Evolutionary conservation across 2,797 vertebrate species (phyloP), one percentile per base, ranked within the genome.

Genomic region (Sarcophilus harrisii): DNA sequence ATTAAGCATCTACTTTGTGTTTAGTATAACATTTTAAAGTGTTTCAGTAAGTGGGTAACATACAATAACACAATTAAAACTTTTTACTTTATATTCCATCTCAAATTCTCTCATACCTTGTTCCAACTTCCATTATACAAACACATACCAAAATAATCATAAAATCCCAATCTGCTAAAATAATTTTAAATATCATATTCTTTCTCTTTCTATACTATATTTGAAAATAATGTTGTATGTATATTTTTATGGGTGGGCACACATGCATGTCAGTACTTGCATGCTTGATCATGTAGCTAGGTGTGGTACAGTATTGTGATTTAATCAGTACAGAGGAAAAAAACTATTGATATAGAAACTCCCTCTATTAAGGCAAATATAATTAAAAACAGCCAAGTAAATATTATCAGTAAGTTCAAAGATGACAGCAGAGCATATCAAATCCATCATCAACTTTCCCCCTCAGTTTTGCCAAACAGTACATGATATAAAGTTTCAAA

Each of bases 401-500:
- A 18, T 60, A 13, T 95, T 91, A 57, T 66, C 49, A 57, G 95
- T 66, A 57, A 66, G 92, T 27, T 66, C 92, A 92, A 96, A 28
- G 57, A 95, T 14, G 30, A 2, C n/a, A 73, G 66, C 38, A 24
- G 45, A 9, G 21, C 73, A 81, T 55, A 55, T 38, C 38, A 81
- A 24, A 45, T 6, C 6, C 38, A 27, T 27, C 5, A 91, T 90
- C 90, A 90, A 27, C 91, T 94, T 2, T 73, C 92, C 62, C 4
- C 45, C n/a, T 93, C 54, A 62, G 4, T 96, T 96, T 89, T 8
- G 24, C 93, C 32, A 92, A 95, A 91, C 94, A 96, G 58, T 90
- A 24, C 5, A 28, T 11, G 54, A 55, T 55, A 55, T 11, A 55
- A 55, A 92, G 30, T 6, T 24, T 94, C 92, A 28, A 27, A 93